Conservation (phyloP, 2,888 invertebrate species). For the Leistus spinibarbis region DNA sequence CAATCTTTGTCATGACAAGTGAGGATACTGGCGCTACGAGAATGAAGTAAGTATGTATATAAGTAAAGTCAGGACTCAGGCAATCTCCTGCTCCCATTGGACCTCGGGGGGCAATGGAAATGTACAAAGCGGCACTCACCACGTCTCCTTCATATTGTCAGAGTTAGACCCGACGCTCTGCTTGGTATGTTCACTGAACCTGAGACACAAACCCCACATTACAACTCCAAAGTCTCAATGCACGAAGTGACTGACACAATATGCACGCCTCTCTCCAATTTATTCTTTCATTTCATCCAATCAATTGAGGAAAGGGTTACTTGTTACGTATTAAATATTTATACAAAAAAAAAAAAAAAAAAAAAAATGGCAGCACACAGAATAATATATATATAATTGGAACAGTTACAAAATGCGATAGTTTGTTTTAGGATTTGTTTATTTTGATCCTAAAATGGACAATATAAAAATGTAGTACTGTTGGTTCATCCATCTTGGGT, state of each 20-base stretch:
- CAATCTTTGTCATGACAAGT: conserved; percentile 39
- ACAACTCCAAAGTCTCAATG: background rate
- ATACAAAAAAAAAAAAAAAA: too few species aligned
- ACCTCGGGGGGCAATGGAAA: conserved; percentile 22
- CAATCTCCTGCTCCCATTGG: conserved; percentile 38
- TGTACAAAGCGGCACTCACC: conserved; percentile 45
- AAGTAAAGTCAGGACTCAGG: conserved; percentile 1
- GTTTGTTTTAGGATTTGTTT: too few species aligned
- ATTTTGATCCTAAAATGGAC: too few species aligned
- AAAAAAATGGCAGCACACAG: background rate
- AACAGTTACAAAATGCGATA: too few species aligned
- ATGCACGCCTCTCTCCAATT: background rate
- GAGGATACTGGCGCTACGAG: conserved; percentile 36
- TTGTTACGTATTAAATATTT: background rate
- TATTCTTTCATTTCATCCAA: background rate
- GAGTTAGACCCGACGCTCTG: conserved; percentile 45
- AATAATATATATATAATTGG: too few species aligned
- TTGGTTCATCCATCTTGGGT: too few species aligned
- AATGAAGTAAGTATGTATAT: too few species aligned
- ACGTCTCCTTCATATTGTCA: conserved; percentile 52
- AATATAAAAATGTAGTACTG: too few species aligned
- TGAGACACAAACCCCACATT: conserved; percentile 36
- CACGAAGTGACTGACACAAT: background rate
- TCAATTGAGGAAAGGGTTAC: background rate
- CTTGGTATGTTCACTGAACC: conserved; percentile 63